phyloP scores from a whole-genome alignment of 2,797 vertebrate genomes.

The Acrocephalus scirpaceus region DNA sequence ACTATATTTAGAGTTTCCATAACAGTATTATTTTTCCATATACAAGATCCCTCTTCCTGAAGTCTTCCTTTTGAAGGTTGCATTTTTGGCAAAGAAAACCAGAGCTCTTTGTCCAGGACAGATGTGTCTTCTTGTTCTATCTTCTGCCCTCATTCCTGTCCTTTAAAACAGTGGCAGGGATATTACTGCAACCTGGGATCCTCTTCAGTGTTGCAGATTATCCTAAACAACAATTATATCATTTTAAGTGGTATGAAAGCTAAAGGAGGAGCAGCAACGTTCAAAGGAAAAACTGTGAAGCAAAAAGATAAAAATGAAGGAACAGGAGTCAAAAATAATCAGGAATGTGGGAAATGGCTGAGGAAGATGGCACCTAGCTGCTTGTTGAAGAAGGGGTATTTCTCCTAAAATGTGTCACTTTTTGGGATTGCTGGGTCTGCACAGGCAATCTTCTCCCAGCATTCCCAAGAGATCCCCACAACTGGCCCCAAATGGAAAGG shows the following conservation, averaged over 20 bases:
- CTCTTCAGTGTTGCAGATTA: neutral
- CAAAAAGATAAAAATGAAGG: neutral
- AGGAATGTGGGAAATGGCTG: neutral
- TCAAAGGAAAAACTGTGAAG: neutral
- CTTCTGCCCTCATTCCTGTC: neutral
- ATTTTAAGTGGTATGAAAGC: neutral
- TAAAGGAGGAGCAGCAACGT: neutral
- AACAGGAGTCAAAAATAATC: neutral
- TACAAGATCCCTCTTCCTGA: neutral
- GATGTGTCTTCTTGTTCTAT: neutral
- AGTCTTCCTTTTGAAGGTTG: neutral
- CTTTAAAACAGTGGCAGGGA: neutral
- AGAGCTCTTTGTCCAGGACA: neutral
- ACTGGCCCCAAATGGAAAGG: neutral
- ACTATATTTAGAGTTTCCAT: neutral
- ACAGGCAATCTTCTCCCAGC: neutral
- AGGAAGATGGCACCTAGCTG: neutral
- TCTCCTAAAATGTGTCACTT: neutral
- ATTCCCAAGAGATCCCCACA: neutral
- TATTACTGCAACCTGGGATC: neutral
- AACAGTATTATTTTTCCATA: neutral
- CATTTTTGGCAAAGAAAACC: neutral
- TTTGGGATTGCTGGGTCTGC: neutral
- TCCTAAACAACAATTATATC: neutral
- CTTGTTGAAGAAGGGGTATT: neutral